Evolutionary conservation across 2,888 invertebrate species (phyloP).

Genomic region (Oscheius sp.): DNA sequence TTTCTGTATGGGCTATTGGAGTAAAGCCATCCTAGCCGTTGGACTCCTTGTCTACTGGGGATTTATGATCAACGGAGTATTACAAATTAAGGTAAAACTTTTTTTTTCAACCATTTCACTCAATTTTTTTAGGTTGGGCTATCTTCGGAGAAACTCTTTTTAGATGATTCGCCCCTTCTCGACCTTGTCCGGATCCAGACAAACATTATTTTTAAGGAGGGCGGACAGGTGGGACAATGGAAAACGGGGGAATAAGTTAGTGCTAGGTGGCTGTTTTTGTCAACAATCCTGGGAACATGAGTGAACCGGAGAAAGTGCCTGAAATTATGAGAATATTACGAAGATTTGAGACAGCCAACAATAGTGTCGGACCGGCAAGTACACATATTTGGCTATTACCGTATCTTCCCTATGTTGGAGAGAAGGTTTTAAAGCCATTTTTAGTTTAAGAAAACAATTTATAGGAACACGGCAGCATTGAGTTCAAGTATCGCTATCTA

Average conservation of each 20-base stretch:
- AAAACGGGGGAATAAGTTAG: not conserved
- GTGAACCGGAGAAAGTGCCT: slow-evolving; percentile 62
- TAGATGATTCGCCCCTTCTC: slow-evolving; percentile 72
- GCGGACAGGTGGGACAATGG: slow-evolving; percentile 62
- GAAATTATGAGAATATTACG: slow-evolving; percentile 64
- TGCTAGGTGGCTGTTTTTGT: slow-evolving; percentile 68
- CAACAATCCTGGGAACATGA: slow-evolving; percentile 70
- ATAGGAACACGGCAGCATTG: slow-evolving; percentile 69
- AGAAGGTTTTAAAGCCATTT: slow-evolving; percentile 49
- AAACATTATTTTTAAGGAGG: slow-evolving; percentile 72
- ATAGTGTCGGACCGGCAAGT: slow-evolving; percentile 65
- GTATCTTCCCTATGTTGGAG: slow-evolving; percentile 70
- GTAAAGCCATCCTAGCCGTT: slow-evolving; percentile 57
- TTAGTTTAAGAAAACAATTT: not conserved
- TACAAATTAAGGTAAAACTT: slow-evolving; percentile 58
- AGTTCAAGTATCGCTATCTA: slow-evolving; percentile 71
- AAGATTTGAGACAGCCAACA: slow-evolving; percentile 67
- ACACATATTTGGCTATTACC: slow-evolving; percentile 72
- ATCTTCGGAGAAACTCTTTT: slow-evolving; percentile 71
- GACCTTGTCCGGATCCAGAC: slow-evolving; percentile 71
- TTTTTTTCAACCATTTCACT: not conserved
- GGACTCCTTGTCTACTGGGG: slow-evolving; percentile 65
- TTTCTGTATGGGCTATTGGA: slow-evolving; percentile 65
- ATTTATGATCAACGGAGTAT: slow-evolving; percentile 66
- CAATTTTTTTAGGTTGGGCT: slow-evolving; percentile 60